phyloP scores from a whole-genome alignment of 2,113 vertebrate genomes.

The Trogon melanurus region DNA sequence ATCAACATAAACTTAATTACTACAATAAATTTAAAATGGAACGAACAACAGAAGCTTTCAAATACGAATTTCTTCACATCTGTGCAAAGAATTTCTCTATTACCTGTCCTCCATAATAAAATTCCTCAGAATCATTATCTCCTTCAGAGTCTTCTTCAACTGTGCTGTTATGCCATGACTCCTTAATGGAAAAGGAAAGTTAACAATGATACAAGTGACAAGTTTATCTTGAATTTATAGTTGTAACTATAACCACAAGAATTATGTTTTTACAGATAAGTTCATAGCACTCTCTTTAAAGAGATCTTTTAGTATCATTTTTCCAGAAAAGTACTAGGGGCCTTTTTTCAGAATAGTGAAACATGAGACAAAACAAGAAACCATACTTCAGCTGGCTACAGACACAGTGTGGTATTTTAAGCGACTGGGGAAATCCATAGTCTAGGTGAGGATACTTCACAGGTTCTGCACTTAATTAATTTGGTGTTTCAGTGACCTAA shows the following conservation, averaged over 20 bases:
- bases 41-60: not conserved
- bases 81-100: not conserved
- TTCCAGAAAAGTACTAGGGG: not conserved
- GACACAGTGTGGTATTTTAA: not conserved
- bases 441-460: not conserved
- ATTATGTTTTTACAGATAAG: not conserved
- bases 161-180: constrained; percentile 81
- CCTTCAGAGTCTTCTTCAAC: constrained; percentile 93
- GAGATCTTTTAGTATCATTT: not conserved
- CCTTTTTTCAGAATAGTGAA: not conserved
- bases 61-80: not conserved
- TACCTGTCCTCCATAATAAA: constrained; percentile 92
- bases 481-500: not conserved
- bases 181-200: constrained; percentile 67
- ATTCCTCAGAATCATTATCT: constrained; percentile 91
- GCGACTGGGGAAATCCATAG: not conserved
- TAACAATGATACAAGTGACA: not conserved
- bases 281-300: not conserved
- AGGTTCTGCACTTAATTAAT: not conserved
- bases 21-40: not conserved
- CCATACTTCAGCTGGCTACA: not conserved
- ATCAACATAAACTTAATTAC: not conserved
- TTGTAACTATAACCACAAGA: not conserved
- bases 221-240: not conserved
- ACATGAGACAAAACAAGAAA: not conserved